Evolutionary conservation across 2,797 vertebrate species (phyloP).

Genomic region (Hemibagrus guttatus): DNA sequence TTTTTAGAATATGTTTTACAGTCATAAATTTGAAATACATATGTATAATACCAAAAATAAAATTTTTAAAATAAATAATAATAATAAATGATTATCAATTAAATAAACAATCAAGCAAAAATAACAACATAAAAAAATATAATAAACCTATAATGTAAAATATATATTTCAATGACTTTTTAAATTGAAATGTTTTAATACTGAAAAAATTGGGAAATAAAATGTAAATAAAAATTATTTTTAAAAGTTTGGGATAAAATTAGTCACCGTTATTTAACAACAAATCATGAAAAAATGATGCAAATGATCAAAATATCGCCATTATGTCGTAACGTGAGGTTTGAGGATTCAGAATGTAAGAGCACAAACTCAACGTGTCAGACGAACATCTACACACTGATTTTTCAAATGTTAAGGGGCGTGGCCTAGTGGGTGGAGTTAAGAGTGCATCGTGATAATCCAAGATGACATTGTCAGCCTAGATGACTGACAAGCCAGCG

Average conservation of each 20-base stretch:
- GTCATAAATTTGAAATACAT: too few relatives aligned
- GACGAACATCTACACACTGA: not conserved
- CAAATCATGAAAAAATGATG: not conserved
- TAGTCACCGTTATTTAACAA: not conserved
- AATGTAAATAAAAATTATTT: not conserved
- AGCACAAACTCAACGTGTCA: not conserved
- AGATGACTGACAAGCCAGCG: not conserved
- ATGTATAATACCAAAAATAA: too few relatives aligned
- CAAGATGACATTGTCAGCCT: too few relatives aligned
- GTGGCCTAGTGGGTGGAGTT: not conserved
- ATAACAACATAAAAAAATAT: too few relatives aligned
- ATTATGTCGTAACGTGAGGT: not conserved
- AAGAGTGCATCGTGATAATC: not conserved
- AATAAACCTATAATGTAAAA: too few relatives aligned
- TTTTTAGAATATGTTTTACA: too few relatives aligned
- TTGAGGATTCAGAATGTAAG: not conserved
- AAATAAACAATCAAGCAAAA: too few relatives aligned
- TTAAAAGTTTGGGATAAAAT: not conserved
- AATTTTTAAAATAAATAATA: not conserved
- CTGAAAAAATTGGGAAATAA: not conserved
- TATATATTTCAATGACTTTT: not conserved
- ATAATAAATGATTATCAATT: not conserved
- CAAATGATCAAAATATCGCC: not conserved
- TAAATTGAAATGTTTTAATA: not conserved
- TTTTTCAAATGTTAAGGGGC: not conserved